Evolutionary conservation across 1,140 invertebrate genomes (phyloP).

Genomic region (Nixonia krombeini): DNA sequence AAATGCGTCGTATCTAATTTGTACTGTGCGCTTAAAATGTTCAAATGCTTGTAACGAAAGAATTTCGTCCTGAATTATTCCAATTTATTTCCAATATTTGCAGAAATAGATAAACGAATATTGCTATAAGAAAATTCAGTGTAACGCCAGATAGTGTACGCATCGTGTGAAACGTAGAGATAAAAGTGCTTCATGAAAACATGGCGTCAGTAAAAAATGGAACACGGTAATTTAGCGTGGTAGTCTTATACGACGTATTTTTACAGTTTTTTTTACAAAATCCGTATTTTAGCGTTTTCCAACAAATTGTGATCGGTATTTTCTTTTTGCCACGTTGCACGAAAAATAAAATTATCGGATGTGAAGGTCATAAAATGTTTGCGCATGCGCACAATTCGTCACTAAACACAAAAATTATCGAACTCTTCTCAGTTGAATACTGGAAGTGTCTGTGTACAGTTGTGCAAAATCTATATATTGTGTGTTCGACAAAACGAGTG

Average conservation of each 20-base stretch:
- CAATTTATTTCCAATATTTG: too few relatives aligned
- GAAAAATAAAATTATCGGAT: not conserved
- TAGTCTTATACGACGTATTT: not conserved
- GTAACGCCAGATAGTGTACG: too few relatives aligned
- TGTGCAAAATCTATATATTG: not conserved
- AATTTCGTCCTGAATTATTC: too few relatives aligned
- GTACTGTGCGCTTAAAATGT: too few relatives aligned
- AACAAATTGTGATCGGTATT: not conserved
- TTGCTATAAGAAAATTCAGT: too few relatives aligned
- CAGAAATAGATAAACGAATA: too few relatives aligned
- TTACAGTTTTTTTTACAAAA: not conserved
- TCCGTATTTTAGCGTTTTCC: not conserved
- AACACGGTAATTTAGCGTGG: not conserved
- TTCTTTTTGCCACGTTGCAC: too few relatives aligned
- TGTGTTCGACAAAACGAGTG: too few relatives aligned
- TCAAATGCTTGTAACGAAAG: not conserved
- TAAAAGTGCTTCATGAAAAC: too few relatives aligned
- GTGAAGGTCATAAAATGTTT: not conserved
- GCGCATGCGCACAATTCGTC: not conserved
- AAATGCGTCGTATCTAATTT: conserved; percentile 23
- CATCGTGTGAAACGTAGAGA: too few relatives aligned
- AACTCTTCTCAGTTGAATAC: not conserved
- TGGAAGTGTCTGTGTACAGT: not conserved
- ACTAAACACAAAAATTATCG: not conserved
- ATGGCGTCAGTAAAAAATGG: conserved; percentile 16